phyloP scores from a whole-genome alignment of 2,797 vertebrate species.

The Notoglanidium macrostoma region DNA sequence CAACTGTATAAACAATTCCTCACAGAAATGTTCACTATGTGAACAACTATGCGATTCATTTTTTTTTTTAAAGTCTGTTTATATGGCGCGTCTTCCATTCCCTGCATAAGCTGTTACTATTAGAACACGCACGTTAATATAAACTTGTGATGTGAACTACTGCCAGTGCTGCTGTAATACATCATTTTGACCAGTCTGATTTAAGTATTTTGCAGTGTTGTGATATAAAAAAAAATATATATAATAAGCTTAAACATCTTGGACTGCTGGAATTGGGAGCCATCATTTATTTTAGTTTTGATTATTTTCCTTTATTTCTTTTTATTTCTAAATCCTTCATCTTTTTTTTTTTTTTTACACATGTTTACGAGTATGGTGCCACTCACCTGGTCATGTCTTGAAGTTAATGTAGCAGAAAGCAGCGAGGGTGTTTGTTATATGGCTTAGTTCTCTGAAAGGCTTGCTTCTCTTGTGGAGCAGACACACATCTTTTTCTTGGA shows the following conservation, averaged over 20 bases:
- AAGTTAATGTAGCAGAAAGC: conserved; percentile 24
- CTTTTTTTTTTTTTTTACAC: background rate
- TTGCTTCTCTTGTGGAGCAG: background rate
- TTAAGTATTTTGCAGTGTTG: background rate
- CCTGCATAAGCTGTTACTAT: background rate
- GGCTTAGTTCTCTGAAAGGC: conserved; percentile 19
- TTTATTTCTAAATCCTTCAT: background rate
- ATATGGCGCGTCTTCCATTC: background rate
- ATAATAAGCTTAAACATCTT: background rate
- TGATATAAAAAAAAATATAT: background rate
- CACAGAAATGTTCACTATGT: background rate
- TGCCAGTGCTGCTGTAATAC: background rate
- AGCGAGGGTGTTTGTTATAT: conserved; percentile 16
- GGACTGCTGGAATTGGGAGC: background rate
- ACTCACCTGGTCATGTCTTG: background rate
- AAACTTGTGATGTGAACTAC: background rate
- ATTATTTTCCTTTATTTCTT: background rate
- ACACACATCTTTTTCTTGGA: conserved; percentile 33
- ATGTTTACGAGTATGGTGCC: background rate
- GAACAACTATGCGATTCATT: background rate
- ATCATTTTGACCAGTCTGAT: background rate
- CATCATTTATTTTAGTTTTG: background rate
- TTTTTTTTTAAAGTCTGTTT: background rate
- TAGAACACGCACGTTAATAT: background rate
- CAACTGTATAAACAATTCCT: background rate